Evolutionary conservation across 2,888 invertebrate genomes (phyloP).

Genomic region (Hybos culiciformis): DNA sequence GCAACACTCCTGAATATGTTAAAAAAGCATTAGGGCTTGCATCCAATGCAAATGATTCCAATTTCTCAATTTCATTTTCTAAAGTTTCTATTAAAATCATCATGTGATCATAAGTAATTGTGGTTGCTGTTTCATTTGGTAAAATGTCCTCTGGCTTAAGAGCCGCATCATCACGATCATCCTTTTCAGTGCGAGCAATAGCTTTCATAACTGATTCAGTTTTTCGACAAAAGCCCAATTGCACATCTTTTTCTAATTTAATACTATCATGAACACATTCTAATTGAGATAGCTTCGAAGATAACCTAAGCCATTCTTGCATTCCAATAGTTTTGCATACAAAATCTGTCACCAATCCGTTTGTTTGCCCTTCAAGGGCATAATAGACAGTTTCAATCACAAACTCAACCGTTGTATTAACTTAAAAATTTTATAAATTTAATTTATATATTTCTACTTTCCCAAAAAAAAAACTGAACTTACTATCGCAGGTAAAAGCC

Average conservation of each 20-base stretch:
- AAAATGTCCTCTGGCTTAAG: constrained; percentile 65
- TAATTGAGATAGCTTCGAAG: constrained; percentile 73
- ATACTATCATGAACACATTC: constrained; percentile 89
- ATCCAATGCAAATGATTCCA: constrained; percentile 51
- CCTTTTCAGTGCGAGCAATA: constrained; percentile 65
- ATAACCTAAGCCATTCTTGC: constrained; percentile 75
- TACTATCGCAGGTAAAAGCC: constrained; percentile 86
- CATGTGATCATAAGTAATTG: constrained; percentile 68
- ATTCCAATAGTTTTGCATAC: constrained; percentile 58
- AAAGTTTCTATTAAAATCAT: constrained; percentile 77
- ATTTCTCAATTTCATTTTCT: constrained; percentile 66
- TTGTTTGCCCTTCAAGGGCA: constrained; percentile 59
- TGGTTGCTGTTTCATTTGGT: constrained; percentile 57
- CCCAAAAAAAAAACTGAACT: constrained; percentile 20
- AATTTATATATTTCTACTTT: constrained; percentile 1
- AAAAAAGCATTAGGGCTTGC: constrained; percentile 39
- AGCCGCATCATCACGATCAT: constrained; percentile 64
- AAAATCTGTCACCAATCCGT: constrained; percentile 51
- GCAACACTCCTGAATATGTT: constrained; percentile 61
- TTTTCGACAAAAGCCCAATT: constrained; percentile 51
- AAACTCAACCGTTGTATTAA: constrained; percentile 73
- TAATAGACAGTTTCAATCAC: constrained; percentile 73
- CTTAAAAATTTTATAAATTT: constrained; percentile 39
- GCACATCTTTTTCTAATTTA: constrained; percentile 79
- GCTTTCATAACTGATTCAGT: constrained; percentile 51